Conservation (phyloP, 2,888 invertebrate genomes). For the Orthonychiurus folsomi region DNA sequence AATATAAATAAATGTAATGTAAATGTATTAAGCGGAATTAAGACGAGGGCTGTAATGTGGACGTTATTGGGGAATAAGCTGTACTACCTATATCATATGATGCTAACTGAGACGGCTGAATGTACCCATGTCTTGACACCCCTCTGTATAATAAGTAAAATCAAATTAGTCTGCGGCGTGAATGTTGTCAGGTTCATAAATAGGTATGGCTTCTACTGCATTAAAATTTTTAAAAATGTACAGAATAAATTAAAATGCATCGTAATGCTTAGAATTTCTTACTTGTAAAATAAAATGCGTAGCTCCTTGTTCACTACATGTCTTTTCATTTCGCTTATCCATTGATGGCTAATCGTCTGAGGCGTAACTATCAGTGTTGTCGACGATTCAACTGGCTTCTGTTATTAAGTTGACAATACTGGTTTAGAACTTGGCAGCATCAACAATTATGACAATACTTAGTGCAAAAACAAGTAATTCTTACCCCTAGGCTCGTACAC, state of each 20-base stretch:
- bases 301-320: too few species aligned
- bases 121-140: slow-evolving; percentile 49
- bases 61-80: too few species aligned
- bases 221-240: background rate
- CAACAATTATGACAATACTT: background rate
- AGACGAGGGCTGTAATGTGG: too few species aligned
- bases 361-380: slow-evolving; percentile 68
- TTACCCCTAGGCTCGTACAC: slow-evolving; percentile 25
- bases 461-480: background rate
- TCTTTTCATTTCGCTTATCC: slow-evolving; percentile 60
- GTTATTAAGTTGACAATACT: slow-evolving; percentile 13
- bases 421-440: too few species aligned
- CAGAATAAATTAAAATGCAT: too few species aligned
- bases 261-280: slow-evolving; percentile 16
- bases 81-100: slow-evolving; percentile 63
- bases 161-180: background rate
- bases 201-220: too few species aligned
- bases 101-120: slow-evolving; percentile 56
- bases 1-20: too few species aligned
- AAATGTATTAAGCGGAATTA: too few species aligned
- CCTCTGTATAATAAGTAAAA: slow-evolving; percentile 48
- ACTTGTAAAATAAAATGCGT: slow-evolving; percentile 50
- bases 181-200: too few species aligned
- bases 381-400: slow-evolving; percentile 50
- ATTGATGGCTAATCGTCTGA: slow-evolving; percentile 57